A percentile compares a stretch with the other conserved stretches of the same genome.
Evolutionary conservation across 2,797 vertebrate genomes (phyloP).

Genomic region (Rousettus madagascariensis): DNA sequence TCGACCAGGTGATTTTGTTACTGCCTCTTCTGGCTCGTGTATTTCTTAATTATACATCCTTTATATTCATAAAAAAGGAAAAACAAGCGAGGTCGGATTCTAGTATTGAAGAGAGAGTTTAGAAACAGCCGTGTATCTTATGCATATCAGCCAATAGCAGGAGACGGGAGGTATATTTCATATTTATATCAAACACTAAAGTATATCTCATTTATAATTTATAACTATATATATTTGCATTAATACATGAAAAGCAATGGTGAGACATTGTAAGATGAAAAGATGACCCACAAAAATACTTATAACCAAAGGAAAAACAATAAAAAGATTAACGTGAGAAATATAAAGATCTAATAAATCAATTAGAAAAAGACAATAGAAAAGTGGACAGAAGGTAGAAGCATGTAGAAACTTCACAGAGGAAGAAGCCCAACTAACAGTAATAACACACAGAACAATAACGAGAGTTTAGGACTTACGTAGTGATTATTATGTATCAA

Average conservation of each 20-base stretch:
- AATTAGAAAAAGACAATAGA: background rate
- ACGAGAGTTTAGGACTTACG: background rate
- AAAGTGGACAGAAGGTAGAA: background rate
- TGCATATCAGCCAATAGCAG: background rate
- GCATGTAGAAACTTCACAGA: background rate
- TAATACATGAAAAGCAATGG: background rate
- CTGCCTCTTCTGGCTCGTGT: background rate
- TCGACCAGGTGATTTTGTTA: background rate
- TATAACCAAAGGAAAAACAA: background rate
- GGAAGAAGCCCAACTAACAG: background rate
- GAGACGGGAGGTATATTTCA: background rate
- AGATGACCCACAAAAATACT: background rate
- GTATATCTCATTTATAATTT: background rate
- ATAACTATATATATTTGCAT: background rate
- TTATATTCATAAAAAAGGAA: background rate
- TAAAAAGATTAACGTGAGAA: background rate
- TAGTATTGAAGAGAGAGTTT: background rate
- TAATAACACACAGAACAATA: background rate
- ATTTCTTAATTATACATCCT: background rate
- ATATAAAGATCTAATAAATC: slow-evolving; percentile 2
- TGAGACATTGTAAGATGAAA: slow-evolving; percentile 6
- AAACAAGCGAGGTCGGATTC: background rate
- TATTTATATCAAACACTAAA: slow-evolving; percentile 6
- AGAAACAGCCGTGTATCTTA: background rate
- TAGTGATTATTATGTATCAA: background rate